These are phyloP conservation scores for Ophioninae sp. DNA, from an alignment of 2,888 invertebrate genomes.

Conservation along the genomic window DNA sequence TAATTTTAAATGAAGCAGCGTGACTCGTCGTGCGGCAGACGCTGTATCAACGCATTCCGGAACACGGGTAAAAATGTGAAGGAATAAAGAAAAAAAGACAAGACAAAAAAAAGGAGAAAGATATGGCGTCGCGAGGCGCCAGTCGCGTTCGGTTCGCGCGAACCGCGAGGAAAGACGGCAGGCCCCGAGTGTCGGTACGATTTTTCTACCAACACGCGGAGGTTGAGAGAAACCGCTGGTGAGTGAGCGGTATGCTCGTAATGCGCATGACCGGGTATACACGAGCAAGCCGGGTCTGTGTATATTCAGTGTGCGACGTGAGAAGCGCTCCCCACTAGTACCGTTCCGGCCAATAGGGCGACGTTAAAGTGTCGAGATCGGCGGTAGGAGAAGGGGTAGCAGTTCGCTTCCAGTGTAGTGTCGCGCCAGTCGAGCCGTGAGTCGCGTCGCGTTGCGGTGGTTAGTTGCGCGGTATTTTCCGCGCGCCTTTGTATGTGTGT, in stretches of 20 bases:
- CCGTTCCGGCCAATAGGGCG: constrained; percentile 14
- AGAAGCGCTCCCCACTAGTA: constrained; percentile 13
- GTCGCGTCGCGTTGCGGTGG: constrained; percentile 76
- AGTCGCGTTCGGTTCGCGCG: constrained; percentile 41
- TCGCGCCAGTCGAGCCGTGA: constrained; percentile 77
- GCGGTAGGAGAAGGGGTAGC: constrained; percentile 65
- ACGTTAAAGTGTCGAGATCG: constrained; percentile 32
- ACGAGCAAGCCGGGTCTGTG: background rate
- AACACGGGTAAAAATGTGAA: constrained; percentile 11
- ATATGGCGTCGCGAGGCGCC: constrained; percentile 39
- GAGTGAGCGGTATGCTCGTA: no score
- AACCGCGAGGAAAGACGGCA: background rate
- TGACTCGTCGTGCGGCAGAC: background rate
- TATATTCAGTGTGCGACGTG: constrained; percentile 15
- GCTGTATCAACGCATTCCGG: background rate
- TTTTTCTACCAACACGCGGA: constrained; percentile 22
- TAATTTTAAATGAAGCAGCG: no score
- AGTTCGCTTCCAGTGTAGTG: constrained; percentile 74
- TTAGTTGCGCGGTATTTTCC: no score
- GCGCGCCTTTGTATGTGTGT: no score
- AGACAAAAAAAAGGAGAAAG: constrained; percentile 17
- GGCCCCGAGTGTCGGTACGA: constrained; percentile 29
- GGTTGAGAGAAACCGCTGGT: constrained; percentile 8
- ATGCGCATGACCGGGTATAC: background rate
- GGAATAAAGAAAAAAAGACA: background rate